Conservation (phyloP, 1,140 invertebrate genomes). For the Manduca sexta region DNA sequence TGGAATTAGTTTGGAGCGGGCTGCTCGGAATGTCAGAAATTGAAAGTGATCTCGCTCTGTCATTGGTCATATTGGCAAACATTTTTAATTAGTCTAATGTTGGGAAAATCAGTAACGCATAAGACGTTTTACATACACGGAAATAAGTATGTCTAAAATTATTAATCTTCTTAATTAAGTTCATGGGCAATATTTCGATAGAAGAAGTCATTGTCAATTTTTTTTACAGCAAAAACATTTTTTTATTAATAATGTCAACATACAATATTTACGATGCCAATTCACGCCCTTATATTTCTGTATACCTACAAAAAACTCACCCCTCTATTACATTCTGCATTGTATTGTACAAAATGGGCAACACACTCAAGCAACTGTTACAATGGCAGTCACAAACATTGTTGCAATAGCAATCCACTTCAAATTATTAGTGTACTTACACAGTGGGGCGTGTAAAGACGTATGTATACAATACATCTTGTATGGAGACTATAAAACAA, state of each 20-base stretch:
- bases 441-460: conserved; percentile 7
- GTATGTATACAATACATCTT: conserved; percentile 4
- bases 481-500: conserved; percentile 11
- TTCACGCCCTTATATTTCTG: too few species aligned
- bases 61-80: background rate
- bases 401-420: conserved; percentile 21
- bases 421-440: conserved; percentile 17
- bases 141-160: too few species aligned
- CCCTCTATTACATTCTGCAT: conserved; percentile 2
- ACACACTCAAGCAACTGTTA: conserved; percentile 2
- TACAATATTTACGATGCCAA: too few species aligned
- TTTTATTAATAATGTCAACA: too few species aligned
- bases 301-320: too few species aligned
- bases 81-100: too few species aligned
- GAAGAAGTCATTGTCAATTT: too few species aligned
- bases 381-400: conserved; percentile 11
- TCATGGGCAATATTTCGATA: too few species aligned
- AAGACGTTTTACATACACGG: too few species aligned
- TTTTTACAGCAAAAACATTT: too few species aligned
- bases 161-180: too few species aligned
- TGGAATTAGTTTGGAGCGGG: conserved; percentile 43
- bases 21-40: conserved; percentile 17
- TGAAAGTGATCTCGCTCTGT: conserved; percentile 14
- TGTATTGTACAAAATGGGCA: conserved; percentile 4
- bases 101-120: too few species aligned